Evolutionary conservation across 2,113 vertebrate genomes (phyloP), one percentile per base, ranked within the genome.

Genomic region (Anthoscopus minutus): DNA sequence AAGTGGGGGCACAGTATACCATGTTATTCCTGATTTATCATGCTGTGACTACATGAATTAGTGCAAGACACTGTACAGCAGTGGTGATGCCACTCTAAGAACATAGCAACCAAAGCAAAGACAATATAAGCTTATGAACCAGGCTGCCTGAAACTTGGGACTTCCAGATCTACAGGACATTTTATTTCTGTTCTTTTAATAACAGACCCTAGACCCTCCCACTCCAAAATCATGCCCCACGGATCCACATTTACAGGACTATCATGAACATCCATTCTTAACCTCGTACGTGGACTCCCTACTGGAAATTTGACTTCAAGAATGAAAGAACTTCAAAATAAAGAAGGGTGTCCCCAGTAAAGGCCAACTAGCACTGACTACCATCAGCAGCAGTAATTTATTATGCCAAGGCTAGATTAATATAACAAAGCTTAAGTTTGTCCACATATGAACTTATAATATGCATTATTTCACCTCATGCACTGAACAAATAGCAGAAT

Each of bases 281-380:
- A 70, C 13, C 6, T 10, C 1, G 0, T 9, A 42, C 4, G 13
- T 6, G 10, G 67, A 67, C 9, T 53, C 22, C 11, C 18, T 9
- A 60, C 0, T 47, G n/a, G 19, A 81, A 86, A 10, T 22, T 30
- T 77, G 14, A 78, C 24, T 66, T 57, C 5, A 56, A 47, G 35
- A 79, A 66, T 47, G 9, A 79, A 74, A 48, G 18, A 85, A 57
- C 42, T 60, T 88, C 40, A 79, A 1, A 2, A 40, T 67, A 82
- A 58, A 35, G 9, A 81, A 58, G 7, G 2, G 2, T 35, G 40
- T n/a, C 33, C 62, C 65, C n/a, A 72, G 47, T 25, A 73, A 83
- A 61, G 1, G 6, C 14, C 15, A 84, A 21, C 7, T 73, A 18
- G 7, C 40, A 77, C 17, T 47, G 24, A 78, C 20, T 73, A n/a